Percentiles rank a stretch among this genome's conserved stretches.
Conservation (phyloP, 2,797 vertebrate species). For the Catharus ustulatus region DNA sequence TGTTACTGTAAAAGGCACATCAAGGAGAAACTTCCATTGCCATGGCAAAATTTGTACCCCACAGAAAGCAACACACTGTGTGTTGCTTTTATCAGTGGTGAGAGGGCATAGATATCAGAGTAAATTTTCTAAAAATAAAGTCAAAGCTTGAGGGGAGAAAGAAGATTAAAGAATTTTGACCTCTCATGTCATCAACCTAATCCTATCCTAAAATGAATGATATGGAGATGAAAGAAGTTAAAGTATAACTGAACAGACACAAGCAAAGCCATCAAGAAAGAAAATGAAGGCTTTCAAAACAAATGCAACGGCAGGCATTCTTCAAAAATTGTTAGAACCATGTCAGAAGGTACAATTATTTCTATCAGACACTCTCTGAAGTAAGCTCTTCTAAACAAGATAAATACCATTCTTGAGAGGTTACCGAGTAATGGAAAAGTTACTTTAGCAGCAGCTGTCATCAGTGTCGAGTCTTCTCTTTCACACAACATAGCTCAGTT, state of each 20-base stretch:
- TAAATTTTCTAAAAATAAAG: slow-evolving; percentile 1
- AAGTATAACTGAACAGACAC: not conserved
- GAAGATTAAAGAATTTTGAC: not conserved
- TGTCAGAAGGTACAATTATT: not conserved
- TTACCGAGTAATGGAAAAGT: not conserved
- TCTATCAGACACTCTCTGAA: not conserved
- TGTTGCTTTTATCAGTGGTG: not conserved
- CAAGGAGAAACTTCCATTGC: not conserved
- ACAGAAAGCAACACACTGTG: not conserved
- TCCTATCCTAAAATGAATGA: not conserved
- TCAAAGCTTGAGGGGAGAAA: not conserved
- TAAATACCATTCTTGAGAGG: not conserved
- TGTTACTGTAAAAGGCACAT: not conserved
- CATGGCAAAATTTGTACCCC: not conserved
- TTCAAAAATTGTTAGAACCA: not conserved
- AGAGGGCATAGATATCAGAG: not conserved
- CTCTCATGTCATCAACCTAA: not conserved
- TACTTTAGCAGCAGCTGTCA: not conserved
- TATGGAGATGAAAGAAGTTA: not conserved
- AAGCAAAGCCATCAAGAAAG: not conserved
- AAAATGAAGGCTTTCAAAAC: not conserved
- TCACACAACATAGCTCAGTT: not conserved
- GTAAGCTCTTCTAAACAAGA: not conserved
- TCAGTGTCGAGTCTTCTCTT: not conserved
- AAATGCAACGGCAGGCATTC: not conserved